Evolutionary conservation across 1,140 invertebrate genomes (phyloP).

Genomic region (Phymastichus coffea): DNA sequence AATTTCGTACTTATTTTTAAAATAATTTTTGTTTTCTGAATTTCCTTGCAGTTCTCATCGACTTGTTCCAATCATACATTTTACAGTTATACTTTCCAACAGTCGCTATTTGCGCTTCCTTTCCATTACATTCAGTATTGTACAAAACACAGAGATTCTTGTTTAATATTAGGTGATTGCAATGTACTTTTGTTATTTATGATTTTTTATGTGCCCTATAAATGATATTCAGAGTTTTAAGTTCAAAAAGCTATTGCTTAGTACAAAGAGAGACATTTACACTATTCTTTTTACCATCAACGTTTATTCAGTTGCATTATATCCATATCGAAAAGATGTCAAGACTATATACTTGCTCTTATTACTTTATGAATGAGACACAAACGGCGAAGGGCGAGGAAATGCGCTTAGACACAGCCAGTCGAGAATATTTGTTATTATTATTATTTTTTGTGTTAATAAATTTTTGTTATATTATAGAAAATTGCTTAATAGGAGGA

Average conservation of each 20-base stretch:
- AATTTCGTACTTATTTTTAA: conserved; percentile 3
- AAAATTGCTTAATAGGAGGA: conserved; percentile 16
- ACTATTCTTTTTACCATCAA: conserved; percentile 41
- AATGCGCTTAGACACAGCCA: conserved; percentile 28
- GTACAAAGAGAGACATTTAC: conserved; percentile 55
- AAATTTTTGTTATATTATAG: conserved; percentile 13
- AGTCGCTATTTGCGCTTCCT: conserved; percentile 18
- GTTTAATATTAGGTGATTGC: conserved; percentile 51
- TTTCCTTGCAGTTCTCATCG: conserved; percentile 21
- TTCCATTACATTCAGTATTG: conserved; percentile 43
- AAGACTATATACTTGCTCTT: conserved; percentile 41
- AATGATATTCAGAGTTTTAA: conserved; percentile 18
- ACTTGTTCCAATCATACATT: conserved; percentile 11
- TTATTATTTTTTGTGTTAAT: conserved; percentile 4
- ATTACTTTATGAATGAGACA: conserved; percentile 38
- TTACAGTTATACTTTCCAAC: conserved; percentile 12
- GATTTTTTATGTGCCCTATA: conserved; percentile 20
- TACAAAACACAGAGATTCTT: conserved; percentile 52
- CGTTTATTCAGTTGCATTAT: conserved; percentile 39
- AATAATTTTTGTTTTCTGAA: conserved; percentile 1
- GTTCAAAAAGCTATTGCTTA: conserved; percentile 52
- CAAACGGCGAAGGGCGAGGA: conserved; percentile 38
- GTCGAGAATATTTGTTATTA: conserved; percentile 10
- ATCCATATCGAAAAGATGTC: conserved; percentile 46
- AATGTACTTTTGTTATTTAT: conserved; percentile 40